Percentiles rank a stretch among this genome's conserved stretches.
These are phyloP conservation scores for Ophraella communa DNA, from an alignment of 2,888 invertebrate species.

Conservation along the genomic window DNA sequence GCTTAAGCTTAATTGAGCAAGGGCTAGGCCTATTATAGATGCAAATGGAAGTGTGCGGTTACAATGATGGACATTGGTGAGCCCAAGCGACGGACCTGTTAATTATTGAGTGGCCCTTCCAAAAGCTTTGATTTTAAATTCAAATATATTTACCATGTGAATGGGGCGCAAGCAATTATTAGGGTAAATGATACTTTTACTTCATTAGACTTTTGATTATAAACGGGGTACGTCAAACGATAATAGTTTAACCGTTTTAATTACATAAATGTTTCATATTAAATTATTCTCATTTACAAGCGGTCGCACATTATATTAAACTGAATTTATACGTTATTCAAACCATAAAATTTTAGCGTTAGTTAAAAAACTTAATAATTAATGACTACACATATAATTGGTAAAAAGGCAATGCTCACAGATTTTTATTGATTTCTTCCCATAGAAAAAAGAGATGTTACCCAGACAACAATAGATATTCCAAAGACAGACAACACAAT, in stretches of 20 bases:
- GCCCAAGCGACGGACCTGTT: slow-evolving; percentile 22
- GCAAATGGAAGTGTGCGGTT: slow-evolving; percentile 57
- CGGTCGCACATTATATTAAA: not conserved
- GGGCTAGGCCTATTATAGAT: slow-evolving; percentile 57
- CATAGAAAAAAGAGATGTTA: no score
- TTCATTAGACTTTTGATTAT: slow-evolving; percentile 24
- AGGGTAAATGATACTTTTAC: slow-evolving; percentile 20
- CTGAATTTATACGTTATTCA: no score
- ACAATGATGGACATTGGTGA: slow-evolving; percentile 51
- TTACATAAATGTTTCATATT: slow-evolving; percentile 15
- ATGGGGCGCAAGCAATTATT: slow-evolving; percentile 23
- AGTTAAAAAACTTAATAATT: no score
- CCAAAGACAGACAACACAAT: no score
- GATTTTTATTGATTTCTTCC: no score
- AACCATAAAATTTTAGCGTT: no score
- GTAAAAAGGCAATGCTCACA: no score
- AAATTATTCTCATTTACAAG: slow-evolving; percentile 14
- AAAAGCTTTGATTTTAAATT: slow-evolving; percentile 34
- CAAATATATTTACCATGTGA: slow-evolving; percentile 27
- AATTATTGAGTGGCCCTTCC: slow-evolving; percentile 24
- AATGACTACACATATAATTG: no score
- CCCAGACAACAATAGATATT: no score
- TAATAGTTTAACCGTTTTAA: slow-evolving; percentile 5
- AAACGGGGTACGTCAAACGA: not conserved
- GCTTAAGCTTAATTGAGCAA: slow-evolving; percentile 57